phyloP scores from a whole-genome alignment of 53 echinoderm and acorn worm genomes.

The Zoroaster sp. region DNA sequence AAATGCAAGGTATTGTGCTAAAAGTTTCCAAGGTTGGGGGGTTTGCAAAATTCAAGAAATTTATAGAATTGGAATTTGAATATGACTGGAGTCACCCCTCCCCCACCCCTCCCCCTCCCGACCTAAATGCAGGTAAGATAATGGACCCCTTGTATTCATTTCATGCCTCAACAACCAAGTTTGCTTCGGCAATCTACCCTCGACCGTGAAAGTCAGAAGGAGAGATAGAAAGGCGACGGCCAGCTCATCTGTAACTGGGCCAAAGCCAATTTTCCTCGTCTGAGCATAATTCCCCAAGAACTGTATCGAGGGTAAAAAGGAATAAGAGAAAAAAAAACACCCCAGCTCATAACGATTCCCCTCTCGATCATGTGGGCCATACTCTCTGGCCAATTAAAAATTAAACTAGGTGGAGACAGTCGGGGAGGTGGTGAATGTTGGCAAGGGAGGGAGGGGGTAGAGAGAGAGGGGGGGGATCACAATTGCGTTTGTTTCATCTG shows the following conservation, averaged over 20 bases:
- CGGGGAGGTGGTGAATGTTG: background rate
- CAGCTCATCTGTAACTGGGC: constrained; percentile 27
- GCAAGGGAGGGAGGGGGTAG: background rate
- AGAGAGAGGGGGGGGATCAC: background rate
- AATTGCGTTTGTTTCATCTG: constrained; percentile 50
- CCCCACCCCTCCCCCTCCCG: background rate
- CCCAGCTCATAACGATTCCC: background rate
- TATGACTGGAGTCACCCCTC: background rate
- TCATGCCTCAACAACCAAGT: constrained; percentile 18
- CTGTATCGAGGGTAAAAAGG: background rate
- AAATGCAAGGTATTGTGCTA: background rate
- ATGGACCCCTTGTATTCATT: constrained; percentile 9
- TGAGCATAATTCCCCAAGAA: constrained; percentile 32
- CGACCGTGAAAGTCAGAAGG: background rate
- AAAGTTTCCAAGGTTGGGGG: background rate
- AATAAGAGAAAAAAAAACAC: background rate
- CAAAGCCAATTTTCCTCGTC: constrained; percentile 37
- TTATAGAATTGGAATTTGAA: background rate
- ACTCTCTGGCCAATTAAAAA: constrained; percentile 38
- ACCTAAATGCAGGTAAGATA: background rate
- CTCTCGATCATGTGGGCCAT: background rate
- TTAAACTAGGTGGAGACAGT: constrained; percentile 20
- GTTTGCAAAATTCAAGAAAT: background rate
- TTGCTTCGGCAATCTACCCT: background rate
- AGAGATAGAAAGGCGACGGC: background rate